Conservation (phyloP, 2,113 vertebrate species). For the Taxidea taxus region DNA sequence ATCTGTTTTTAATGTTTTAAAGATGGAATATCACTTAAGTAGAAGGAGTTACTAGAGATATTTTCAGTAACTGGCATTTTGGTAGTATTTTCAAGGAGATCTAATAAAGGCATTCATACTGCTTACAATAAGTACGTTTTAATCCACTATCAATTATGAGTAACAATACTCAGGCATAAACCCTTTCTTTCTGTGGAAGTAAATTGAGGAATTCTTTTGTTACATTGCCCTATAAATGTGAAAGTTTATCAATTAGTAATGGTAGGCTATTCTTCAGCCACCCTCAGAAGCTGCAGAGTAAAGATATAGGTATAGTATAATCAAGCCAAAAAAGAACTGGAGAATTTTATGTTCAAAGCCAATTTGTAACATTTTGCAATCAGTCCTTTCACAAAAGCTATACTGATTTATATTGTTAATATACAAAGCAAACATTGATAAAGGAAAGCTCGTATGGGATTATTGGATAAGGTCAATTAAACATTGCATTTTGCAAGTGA, state of each 20-base stretch:
- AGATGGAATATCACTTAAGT: conserved; percentile 81
- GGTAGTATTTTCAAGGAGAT: conserved; percentile 58
- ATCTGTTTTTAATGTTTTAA: conserved; percentile 86
- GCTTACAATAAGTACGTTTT: conserved; percentile 65
- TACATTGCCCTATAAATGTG: neutral
- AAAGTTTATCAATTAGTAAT: conserved; percentile 2
- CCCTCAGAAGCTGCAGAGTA: neutral
- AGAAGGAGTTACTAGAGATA: conserved; percentile 80
- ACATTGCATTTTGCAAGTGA: neutral
- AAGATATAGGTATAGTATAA: neutral
- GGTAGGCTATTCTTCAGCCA: neutral
- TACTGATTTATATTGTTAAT: neutral
- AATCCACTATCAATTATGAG: conserved; percentile 20
- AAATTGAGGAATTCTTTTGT: neutral
- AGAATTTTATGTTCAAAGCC: neutral
- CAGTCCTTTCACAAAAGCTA: conserved; percentile 15
- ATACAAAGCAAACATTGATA: neutral
- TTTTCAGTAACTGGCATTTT: conserved; percentile 73
- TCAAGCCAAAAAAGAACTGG: neutral
- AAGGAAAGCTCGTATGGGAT: neutral
- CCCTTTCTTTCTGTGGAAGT: conserved; percentile 27
- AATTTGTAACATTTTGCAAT: conserved; percentile 31
- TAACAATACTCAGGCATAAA: neutral
- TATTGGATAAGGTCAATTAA: conserved; percentile 7
- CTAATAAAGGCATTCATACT: conserved; percentile 67